Evolutionary conservation across 2,888 invertebrate genomes (phyloP).

Genomic region (Tryphoninae sp.): DNA sequence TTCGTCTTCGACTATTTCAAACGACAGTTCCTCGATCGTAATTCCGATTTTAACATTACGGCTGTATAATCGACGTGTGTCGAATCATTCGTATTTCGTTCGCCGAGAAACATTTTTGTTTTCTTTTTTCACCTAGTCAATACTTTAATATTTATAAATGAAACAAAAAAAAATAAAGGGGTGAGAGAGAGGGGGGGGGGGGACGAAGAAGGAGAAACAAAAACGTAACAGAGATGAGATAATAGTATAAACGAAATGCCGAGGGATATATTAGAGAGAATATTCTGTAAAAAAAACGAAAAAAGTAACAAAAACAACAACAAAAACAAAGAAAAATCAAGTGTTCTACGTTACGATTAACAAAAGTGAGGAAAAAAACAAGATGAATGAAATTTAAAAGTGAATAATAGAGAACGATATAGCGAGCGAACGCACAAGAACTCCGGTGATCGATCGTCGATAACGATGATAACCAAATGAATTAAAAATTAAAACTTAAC

Average conservation of each 20-base stretch:
- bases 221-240: conserved; percentile 55
- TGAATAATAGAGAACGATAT: background rate
- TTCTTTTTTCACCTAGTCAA: conserved; percentile 71
- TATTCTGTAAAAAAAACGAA: conserved; percentile 60
- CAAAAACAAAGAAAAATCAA: conserved; percentile 47
- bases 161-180: background rate
- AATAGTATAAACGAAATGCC: conserved; percentile 56
- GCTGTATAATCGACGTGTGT: conserved; percentile 45
- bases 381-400: background rate
- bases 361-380: conserved; percentile 3
- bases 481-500: conserved; percentile 30
- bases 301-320: conserved; percentile 48
- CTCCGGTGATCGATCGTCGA: conserved; percentile 28
- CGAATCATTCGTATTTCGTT: conserved; percentile 52
- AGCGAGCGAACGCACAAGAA: conserved; percentile 56
- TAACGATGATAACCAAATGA: conserved; percentile 29
- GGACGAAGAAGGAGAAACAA: conserved; percentile 21
- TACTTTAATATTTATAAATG: conserved; percentile 70
- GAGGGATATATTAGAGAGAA: conserved; percentile 44
- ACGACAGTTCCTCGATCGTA: conserved; percentile 54
- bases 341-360: conserved; percentile 22
- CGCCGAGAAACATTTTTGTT: conserved; percentile 49
- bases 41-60: conserved; percentile 56
- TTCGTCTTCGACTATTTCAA: conserved; percentile 49
- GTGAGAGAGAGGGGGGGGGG: background rate